Evolutionary conservation across 2,888 invertebrate species (phyloP), one percentile per base, ranked within the genome.

Genomic region (Bruchidius siliquastri): DNA sequence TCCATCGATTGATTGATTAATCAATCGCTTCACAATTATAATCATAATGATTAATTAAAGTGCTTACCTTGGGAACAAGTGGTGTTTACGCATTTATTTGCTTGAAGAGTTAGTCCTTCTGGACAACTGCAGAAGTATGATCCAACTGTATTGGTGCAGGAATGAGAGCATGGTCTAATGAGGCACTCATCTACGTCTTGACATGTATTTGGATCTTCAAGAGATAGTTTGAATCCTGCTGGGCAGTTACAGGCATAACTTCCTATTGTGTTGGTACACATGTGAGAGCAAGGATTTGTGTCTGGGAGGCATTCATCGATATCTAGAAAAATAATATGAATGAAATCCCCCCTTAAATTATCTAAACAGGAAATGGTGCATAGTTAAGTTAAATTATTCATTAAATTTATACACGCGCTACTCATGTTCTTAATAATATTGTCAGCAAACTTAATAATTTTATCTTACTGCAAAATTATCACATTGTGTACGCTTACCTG

Each of bases 101-200:
- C 77, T 49, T 80, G 74, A 8, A 81, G 73, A 20, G 78, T 78
- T 21, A 81, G 77, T 10, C 77, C 81, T 74, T 78, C 75, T 2
- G 83, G 82, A 72, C 84, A 84, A 84, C 76, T 83, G 81, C 93
- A 93, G 66, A 85, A 83, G 81, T 88, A 92, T 22, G 90, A 89
- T 20, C 92, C 92, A 13, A 86, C 82, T 0, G 88, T 88, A 81
- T 92, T 92, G 68, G 89, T 86, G 82, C 93, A 93, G 26, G 85
- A 82, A 75, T 88, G 87, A 2, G 89, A 87, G 72, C 90, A 89
- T 72, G 88, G 87, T 70, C 85, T 83, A 8, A 77, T 72, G 0
- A 82, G 79, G 73, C 87, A 87, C 74, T 88, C 87, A 76, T 87
- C 82, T 21, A 86, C 79, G 72, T 86, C 86, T 69, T 82, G 73